Conservation (phyloP, 2,888 invertebrate species). For the Stenichneumon culpator region DNA sequence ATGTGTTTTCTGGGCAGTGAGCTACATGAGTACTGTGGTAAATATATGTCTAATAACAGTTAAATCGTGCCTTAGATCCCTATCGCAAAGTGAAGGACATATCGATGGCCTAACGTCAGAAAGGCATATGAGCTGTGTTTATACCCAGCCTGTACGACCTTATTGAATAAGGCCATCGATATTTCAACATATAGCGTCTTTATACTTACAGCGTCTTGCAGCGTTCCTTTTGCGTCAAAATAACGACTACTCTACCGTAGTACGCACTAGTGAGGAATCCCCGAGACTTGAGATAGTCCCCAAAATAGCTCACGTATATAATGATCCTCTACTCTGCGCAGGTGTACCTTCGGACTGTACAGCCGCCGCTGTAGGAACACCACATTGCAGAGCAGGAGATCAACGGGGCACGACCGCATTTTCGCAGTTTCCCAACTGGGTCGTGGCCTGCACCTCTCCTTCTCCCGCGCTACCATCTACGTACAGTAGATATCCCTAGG, state of each 20-base stretch:
- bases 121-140: too few species aligned
- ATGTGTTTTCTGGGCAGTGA: too few species aligned
- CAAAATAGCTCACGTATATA: conserved; percentile 61
- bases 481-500: conserved; percentile 51
- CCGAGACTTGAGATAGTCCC: conserved; percentile 43
- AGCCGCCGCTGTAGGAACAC: conserved; percentile 44
- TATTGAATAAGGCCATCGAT: background rate
- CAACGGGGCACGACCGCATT: conserved; percentile 60
- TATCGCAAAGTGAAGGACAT: too few species aligned
- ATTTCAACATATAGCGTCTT: conserved; percentile 18
- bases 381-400: conserved; percentile 58
- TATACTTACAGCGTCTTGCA: background rate
- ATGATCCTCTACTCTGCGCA: conserved; percentile 57
- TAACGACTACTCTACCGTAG: conserved; percentile 24
- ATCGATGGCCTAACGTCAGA: too few species aligned
- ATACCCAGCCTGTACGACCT: background rate
- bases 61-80: too few species aligned
- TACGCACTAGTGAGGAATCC: conserved; percentile 42
- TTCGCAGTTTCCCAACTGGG: conserved; percentile 66
- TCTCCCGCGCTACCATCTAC: conserved; percentile 19
- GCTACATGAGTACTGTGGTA: too few species aligned
- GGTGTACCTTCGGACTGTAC: conserved; percentile 59
- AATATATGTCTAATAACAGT: too few species aligned
- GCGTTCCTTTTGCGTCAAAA: conserved; percentile 21
- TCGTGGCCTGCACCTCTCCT: conserved; percentile 54